Percentiles rank a stretch among this genome's conserved stretches.
phyloP scores from a whole-genome alignment of 2,113 vertebrate species.

The Mustelus asterias region DNA sequence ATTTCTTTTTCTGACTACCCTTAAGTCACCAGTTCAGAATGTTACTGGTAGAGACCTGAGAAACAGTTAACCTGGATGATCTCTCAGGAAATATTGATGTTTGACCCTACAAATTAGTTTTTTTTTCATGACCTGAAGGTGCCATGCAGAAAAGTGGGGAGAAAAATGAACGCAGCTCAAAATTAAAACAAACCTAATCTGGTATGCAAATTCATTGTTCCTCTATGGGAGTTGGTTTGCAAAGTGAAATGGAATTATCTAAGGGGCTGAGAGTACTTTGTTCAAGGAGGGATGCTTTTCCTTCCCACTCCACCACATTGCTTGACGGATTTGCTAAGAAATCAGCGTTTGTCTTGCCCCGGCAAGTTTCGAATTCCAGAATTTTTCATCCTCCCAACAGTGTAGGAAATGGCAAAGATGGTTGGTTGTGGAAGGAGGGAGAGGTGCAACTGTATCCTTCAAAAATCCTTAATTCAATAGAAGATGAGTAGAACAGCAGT shows the following conservation, averaged over 20 bases:
- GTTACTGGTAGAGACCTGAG: neutral
- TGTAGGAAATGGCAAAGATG: neutral
- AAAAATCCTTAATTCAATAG: too few relatives aligned
- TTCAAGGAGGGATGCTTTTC: neutral
- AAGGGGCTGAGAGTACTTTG: neutral
- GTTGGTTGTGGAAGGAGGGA: neutral
- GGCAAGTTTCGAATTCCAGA: neutral
- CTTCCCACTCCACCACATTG: neutral
- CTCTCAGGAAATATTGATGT: neutral
- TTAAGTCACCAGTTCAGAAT: neutral
- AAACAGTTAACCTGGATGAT: neutral
- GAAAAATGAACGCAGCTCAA: neutral
- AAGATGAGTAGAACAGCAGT: too few relatives aligned
- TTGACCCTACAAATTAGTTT: neutral
- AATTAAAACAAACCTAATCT: neutral
- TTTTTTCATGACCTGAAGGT: neutral
- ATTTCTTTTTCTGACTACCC: neutral
- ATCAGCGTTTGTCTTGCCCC: neutral
- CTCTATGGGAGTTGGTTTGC: neutral
- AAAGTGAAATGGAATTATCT: neutral
- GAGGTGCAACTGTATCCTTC: neutral
- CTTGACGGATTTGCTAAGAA: neutral
- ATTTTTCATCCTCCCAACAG: neutral
- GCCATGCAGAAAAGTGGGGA: neutral
- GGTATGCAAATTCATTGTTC: neutral